Conservation (phyloP, 2,888 invertebrate species). For the Hirtodrosophila trivittata region DNA sequence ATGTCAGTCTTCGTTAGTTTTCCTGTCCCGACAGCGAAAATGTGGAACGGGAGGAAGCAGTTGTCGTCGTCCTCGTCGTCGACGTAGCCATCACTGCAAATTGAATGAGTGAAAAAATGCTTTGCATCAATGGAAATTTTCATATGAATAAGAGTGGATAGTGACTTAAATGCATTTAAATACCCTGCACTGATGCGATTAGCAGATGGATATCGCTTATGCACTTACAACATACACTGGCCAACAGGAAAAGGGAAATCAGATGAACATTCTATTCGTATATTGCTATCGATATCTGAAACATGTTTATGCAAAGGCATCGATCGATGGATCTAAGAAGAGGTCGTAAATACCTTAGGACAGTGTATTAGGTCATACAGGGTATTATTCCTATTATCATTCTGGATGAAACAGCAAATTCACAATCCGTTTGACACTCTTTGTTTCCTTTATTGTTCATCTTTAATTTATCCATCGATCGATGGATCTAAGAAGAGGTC, state of each 20-base stretch:
- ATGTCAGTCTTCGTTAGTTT: constrained; percentile 49
- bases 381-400: constrained; percentile 9
- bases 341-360: too few relatives aligned
- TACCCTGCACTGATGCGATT: neutral
- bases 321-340: too few relatives aligned
- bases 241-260: too few relatives aligned
- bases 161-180: constrained; percentile 12
- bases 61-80: constrained; percentile 2
- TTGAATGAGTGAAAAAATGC: constrained; percentile 45
- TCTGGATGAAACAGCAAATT: constrained; percentile 12
- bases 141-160: constrained; percentile 24
- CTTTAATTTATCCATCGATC: too few relatives aligned
- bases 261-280: too few relatives aligned
- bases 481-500: too few relatives aligned
- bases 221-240: too few relatives aligned
- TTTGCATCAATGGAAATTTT: constrained; percentile 43
- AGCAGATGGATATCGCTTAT: neutral
- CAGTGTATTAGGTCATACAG: too few relatives aligned
- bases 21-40: neutral
- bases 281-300: too few relatives aligned
- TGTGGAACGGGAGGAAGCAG: neutral
- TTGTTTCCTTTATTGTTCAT: neutral
- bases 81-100: constrained; percentile 28
- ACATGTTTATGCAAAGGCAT: too few relatives aligned
- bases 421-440: neutral